These are phyloP conservation scores for Drosophila pandora DNA, from an alignment of 1,140 invertebrate genomes.

Conservation along the genomic window DNA sequence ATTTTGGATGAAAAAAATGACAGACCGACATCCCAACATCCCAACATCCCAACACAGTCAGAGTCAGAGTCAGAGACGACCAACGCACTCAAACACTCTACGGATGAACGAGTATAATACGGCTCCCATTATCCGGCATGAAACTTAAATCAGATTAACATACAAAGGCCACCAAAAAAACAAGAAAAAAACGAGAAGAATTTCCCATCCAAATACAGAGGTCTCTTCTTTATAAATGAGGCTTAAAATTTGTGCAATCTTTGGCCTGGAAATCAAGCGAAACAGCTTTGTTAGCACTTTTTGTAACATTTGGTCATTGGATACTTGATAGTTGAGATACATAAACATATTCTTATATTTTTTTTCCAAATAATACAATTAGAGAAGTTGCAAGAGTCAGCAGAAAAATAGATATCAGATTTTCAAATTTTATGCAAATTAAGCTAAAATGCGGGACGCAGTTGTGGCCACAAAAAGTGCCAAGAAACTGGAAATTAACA, in stretches of 20 bases:
- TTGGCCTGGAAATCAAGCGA: slow-evolving; percentile 13
- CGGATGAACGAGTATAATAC: slow-evolving; percentile 19
- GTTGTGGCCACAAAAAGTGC: not conserved
- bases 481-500: not conserved
- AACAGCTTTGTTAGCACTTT: slow-evolving; percentile 14
- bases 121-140: slow-evolving; percentile 55
- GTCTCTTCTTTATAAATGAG: slow-evolving; percentile 35
- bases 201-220: slow-evolving; percentile 33
- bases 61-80: slow-evolving; percentile 1
- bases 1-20: not conserved
- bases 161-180: slow-evolving; percentile 41
- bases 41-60: not conserved
- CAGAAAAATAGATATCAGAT: not conserved
- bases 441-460: not conserved
- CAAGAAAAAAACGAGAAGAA: slow-evolving; percentile 19
- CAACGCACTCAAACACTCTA: slow-evolving; percentile 5
- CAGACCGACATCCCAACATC: not conserved
- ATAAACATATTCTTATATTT: not conserved
- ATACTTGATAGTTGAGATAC: not conserved
- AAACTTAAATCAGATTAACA: slow-evolving; percentile 65
- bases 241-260: slow-evolving; percentile 27
- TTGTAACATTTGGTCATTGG: slow-evolving; percentile 8
- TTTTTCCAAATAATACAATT: not conserved
- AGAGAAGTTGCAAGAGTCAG: not conserved
- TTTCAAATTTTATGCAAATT: slow-evolving; percentile 3